These are phyloP conservation scores for Gnathonemus echidnorhynchus DNA, from an alignment of 2,113 vertebrate species.

Conservation along the genomic window DNA sequence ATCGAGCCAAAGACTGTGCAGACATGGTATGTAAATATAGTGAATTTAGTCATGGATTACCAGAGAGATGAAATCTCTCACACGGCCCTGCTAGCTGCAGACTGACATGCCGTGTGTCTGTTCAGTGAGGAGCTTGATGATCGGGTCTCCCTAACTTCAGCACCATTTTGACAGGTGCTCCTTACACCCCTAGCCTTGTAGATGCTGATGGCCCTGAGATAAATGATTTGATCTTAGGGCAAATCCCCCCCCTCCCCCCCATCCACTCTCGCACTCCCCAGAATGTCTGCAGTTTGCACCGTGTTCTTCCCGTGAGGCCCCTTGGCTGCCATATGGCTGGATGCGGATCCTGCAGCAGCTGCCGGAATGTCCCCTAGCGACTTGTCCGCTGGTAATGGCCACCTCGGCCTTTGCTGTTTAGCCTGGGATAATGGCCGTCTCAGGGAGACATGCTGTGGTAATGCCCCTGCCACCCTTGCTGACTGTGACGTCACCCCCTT, in stretches of 20 bases:
- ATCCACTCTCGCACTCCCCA: not conserved
- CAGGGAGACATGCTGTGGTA: constrained; percentile 27
- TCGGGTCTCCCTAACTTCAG: not conserved
- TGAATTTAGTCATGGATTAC: not conserved
- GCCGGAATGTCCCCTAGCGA: constrained; percentile 24
- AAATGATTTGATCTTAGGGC: constrained; percentile 16
- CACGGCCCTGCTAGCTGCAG: not conserved
- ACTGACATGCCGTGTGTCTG: not conserved
- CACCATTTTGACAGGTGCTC: not conserved
- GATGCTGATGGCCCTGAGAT: not conserved
- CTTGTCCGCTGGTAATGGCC: constrained; percentile 34
- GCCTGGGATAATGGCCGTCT: constrained; percentile 39
- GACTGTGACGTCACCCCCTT: not conserved
- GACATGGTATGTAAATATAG: not conserved
- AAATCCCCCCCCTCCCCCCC: constrained; percentile 9
- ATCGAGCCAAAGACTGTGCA: not conserved
- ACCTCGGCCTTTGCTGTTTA: constrained; percentile 34
- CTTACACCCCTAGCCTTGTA: not conserved
- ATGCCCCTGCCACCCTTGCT: constrained; percentile 8
- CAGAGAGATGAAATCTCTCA: not conserved
- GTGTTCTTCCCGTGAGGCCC: constrained; percentile 19
- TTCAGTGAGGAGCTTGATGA: not conserved
- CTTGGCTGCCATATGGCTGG: constrained; percentile 37
- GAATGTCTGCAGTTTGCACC: not conserved
- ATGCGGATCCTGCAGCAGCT: constrained; percentile 14